Evolutionary conservation across 2,797 vertebrate genomes (phyloP).

Genomic region (Clarias platycephalus): DNA sequence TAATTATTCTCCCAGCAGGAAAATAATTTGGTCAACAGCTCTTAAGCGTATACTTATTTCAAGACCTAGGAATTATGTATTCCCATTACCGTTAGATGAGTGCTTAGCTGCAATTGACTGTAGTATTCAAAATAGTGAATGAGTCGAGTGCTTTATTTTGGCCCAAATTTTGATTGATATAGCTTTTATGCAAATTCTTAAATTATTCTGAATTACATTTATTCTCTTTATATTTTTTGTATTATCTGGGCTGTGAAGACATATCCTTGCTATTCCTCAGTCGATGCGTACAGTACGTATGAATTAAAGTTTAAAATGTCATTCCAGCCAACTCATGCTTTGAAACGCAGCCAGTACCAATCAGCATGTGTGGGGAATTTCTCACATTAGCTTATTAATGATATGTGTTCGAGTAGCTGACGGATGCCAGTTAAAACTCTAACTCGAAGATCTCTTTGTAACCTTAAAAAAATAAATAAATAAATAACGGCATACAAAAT

Average conservation of each 20-base stretch:
- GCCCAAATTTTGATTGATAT: not conserved
- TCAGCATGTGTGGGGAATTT: not conserved
- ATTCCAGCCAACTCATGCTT: not conserved
- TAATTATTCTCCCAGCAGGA: conserved; percentile 36
- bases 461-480: not conserved
- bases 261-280: not conserved
- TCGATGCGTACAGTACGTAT: not conserved
- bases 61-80: conserved; percentile 30
- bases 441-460: conserved; percentile 22
- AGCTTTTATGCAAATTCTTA: not conserved
- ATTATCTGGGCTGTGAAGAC: not conserved
- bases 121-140: not conserved
- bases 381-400: conserved; percentile 11
- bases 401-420: conserved; percentile 12
- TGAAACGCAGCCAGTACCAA: not conserved
- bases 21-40: conserved; percentile 42
- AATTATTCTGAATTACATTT: not conserved
- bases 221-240: not conserved
- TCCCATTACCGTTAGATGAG: conserved; percentile 18
- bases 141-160: not conserved
- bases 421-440: conserved; percentile 20
- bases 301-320: not conserved
- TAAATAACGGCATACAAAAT: not conserved
- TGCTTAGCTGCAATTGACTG: conserved; percentile 26
- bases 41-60: conserved; percentile 28